Base-by-base conservation (phyloP, 2,113 vertebrate genomes). In the Pycnonotus jocosus region DNA sequence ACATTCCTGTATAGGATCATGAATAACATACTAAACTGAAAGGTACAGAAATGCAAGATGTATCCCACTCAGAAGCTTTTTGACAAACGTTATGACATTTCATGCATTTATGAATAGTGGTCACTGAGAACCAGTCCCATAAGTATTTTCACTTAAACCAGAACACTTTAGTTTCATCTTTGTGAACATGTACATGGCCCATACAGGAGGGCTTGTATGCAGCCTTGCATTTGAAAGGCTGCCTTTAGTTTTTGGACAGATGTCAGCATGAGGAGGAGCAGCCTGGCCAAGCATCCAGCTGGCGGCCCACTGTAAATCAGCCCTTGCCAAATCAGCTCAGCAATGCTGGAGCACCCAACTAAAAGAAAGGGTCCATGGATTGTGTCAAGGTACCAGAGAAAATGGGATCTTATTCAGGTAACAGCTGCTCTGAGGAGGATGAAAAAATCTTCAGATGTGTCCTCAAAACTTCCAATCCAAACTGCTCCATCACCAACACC, bases 251-350 rank as follows among this genome's bases (percentile, higher is more conserved):
- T 88, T 78, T 1, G 2, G 64, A 35, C 10, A 56, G 78, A 28
- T 1, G 0, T 33, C 5, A 7, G 33, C 23, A 64, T 1, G 6
- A 72, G 53, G 56, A 86, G 17, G 4, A 81, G 42, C 56, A 56
- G 65, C 25, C 17, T 1, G 1, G 51, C 38, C 6, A 1, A 48
- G 42, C 51, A 91, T 10, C 42, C 37, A 91, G 38, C 14, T 0
- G 0, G 38, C 30, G 60, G 68, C 19, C 31, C 37, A 28, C 20
- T 38, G 15, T 58, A 66, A 61, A 51, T n/a, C 66, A 60, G 24
- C 28, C 48, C 44, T 22, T 0, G 0, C 14, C 51, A 61, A 37
- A 79, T 45, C 3, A 1, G 20, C 40, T 22, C 13, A 2, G 71
- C 2, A 12, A 72, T 0, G 3, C 35, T 28, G 50, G 23, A 88